These are phyloP conservation scores for Elysia chlorotica DNA, from an alignment of 1,140 invertebrate species.

Conservation along the genomic window DNA sequence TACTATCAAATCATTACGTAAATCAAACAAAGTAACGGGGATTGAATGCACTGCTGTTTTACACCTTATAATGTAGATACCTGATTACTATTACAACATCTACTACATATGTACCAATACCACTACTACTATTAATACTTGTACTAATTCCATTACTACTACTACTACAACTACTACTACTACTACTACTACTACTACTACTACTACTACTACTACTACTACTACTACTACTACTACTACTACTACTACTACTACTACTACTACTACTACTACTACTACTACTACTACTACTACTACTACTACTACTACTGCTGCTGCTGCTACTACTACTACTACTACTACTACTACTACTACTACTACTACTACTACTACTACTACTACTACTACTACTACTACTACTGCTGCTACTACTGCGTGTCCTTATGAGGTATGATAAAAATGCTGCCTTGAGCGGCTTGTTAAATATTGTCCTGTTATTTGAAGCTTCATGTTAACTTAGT, in stretches of 20 bases:
- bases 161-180: conserved; percentile 14
- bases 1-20: too few species aligned
- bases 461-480: too few species aligned
- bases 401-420: conserved; percentile 7
- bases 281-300: conserved; percentile 16
- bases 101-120: too few species aligned
- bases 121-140: too few species aligned
- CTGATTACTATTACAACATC: too few species aligned
- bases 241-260: conserved; percentile 13
- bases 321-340: conserved; percentile 13
- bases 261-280: conserved; percentile 14
- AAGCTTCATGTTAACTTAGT: too few species aligned
- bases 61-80: too few species aligned
- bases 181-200: conserved; percentile 16
- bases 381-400: conserved; percentile 13
- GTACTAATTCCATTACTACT: conserved; percentile 1
- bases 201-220: conserved; percentile 14
- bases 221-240: conserved; percentile 17
- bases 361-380: conserved; percentile 11
- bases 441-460: too few species aligned
- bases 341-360: conserved; percentile 17
- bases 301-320: conserved; percentile 8
- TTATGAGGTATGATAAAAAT: too few species aligned
- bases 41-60: too few species aligned
- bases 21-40: too few species aligned